phyloP scores from a whole-genome alignment of 2,113 vertebrate species.

The Himantopus leucocephalus region DNA sequence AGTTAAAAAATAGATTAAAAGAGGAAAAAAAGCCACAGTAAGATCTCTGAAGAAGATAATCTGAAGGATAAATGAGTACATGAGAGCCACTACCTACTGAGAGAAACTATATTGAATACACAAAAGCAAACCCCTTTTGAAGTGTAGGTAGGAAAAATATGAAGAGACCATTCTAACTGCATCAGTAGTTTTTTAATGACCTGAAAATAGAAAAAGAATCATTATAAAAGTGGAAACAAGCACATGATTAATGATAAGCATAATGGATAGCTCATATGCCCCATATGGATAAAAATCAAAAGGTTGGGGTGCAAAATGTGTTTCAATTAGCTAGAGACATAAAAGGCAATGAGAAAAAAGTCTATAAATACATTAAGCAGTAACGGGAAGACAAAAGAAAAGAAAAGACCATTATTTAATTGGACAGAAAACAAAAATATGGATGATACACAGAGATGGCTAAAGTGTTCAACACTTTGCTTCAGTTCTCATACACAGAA shows the following conservation, averaged over 20 bases:
- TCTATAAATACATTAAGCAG: background rate
- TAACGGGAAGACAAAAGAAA: background rate
- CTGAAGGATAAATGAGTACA: background rate
- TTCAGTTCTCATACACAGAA: background rate
- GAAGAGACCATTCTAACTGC: background rate
- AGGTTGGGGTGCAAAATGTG: background rate
- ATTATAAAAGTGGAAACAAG: background rate
- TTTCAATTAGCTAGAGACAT: background rate
- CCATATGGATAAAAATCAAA: background rate
- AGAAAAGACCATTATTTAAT: background rate
- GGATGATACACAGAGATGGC: background rate
- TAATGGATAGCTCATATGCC: background rate
- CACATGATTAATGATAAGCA: background rate
- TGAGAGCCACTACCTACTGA: background rate
- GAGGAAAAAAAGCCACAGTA: background rate
- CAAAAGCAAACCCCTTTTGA: background rate
- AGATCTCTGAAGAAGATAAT: background rate
- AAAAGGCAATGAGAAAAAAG: background rate
- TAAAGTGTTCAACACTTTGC: background rate
- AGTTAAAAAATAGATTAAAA: background rate
- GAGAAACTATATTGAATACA: background rate
- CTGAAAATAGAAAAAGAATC: background rate
- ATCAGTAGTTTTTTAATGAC: background rate
- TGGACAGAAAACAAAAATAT: background rate
- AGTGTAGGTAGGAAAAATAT: background rate